Conservation (phyloP, 2,888 invertebrate genomes). For the Lasioglossum lativentre region DNA sequence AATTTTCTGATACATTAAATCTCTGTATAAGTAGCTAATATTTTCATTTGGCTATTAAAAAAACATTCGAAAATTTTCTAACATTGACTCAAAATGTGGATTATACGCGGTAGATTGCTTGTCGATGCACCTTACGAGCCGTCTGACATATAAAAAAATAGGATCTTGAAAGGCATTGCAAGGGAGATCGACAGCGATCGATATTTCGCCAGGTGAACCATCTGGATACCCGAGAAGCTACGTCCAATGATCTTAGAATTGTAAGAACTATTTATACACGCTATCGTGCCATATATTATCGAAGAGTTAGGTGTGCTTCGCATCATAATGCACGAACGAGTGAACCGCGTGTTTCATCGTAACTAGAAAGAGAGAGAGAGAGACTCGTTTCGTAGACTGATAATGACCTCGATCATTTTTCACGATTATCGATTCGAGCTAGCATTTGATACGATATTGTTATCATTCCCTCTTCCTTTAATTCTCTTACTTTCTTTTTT, state of each 20-base stretch:
- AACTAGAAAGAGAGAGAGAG: slow-evolving; percentile 1
- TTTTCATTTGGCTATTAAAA: background rate
- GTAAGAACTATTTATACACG: slow-evolving; percentile 41
- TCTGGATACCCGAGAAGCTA: slow-evolving; percentile 3
- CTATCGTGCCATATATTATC: slow-evolving; percentile 35
- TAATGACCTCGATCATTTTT: background rate
- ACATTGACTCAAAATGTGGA: background rate
- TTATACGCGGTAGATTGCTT: too few relatives aligned
- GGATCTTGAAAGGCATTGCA: background rate
- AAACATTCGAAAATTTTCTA: background rate
- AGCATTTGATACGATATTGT: slow-evolving; percentile 25
- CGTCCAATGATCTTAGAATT: slow-evolving; percentile 43
- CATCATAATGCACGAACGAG: background rate
- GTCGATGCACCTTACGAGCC: background rate
- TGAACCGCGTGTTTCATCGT: background rate
- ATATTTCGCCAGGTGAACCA: background rate
- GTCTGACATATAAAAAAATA: background rate
- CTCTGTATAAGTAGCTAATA: background rate
- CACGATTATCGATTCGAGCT: background rate
- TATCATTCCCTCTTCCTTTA: background rate
- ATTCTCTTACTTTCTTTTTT: background rate
- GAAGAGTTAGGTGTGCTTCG: background rate
- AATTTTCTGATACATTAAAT: background rate
- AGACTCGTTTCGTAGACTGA: slow-evolving; percentile 9
- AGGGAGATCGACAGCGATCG: background rate